A percentile compares a stretch with the other conserved stretches of the same genome.
phyloP scores from a whole-genome alignment of 2,113 vertebrate species.

The Alectura lathami region DNA sequence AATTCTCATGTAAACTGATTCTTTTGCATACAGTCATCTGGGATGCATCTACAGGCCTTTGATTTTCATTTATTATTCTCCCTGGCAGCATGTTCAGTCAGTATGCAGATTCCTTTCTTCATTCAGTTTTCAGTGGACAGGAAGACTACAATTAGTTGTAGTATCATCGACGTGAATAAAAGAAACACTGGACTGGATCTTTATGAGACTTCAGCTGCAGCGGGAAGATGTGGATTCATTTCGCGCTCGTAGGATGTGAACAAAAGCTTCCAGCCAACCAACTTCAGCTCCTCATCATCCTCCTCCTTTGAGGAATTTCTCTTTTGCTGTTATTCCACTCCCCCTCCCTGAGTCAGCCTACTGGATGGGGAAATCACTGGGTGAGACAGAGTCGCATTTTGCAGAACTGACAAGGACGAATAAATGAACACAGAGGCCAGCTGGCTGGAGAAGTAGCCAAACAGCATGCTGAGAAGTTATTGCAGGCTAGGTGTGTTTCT shows the following conservation, averaged over 20 bases:
- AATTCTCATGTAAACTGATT: constrained; percentile 45
- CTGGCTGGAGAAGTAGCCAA: not conserved
- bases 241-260: not conserved
- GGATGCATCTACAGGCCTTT: constrained; percentile 10
- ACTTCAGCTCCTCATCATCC: not conserved
- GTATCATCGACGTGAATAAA: constrained; percentile 44
- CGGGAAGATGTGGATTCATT: not conserved
- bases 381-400: not conserved
- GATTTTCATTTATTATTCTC: constrained; percentile 63
- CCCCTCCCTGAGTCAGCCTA: not conserved
- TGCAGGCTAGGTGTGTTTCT: not conserved
- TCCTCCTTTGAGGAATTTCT: not conserved
- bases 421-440: not conserved
- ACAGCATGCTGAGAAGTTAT: not conserved
- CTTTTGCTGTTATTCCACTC: not conserved
- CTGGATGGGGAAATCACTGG: not conserved
- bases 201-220: not conserved
- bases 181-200: constrained; percentile 36
- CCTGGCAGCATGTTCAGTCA: constrained; percentile 51
- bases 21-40: constrained; percentile 46
- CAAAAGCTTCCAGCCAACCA: not conserved
- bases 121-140: constrained; percentile 54
- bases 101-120: constrained; percentile 55
- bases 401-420: not conserved
- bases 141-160: constrained; percentile 64